Conservation (phyloP, 2,797 vertebrate genomes). For the Characodon lateralis region DNA sequence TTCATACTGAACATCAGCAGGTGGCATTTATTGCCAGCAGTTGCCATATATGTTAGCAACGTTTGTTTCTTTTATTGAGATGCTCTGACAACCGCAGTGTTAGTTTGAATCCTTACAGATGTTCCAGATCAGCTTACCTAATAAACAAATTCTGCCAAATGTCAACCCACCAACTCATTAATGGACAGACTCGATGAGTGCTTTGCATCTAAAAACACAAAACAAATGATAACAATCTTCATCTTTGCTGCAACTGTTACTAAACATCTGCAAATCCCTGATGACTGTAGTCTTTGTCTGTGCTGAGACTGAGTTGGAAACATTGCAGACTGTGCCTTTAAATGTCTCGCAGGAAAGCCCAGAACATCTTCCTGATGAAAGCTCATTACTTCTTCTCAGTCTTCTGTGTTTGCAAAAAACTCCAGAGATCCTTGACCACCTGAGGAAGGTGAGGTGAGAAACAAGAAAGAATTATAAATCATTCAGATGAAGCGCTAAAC, state of each 20-base stretch:
- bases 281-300: slow-evolving; percentile 14
- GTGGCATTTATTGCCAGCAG: neutral
- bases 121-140: neutral
- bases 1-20: neutral
- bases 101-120: neutral
- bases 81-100: neutral
- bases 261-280: slow-evolving; percentile 6
- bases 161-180: neutral
- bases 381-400: slow-evolving; percentile 71
- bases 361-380: slow-evolving; percentile 24
- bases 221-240: slow-evolving; percentile 17
- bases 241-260: slow-evolving; percentile 12
- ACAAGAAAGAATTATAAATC: slow-evolving; percentile 49
- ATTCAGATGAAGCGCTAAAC: slow-evolving; percentile 59
- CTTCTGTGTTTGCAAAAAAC: slow-evolving; percentile 81
- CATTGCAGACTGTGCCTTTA: slow-evolving; percentile 74
- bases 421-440: slow-evolving; percentile 86
- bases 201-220: slow-evolving; percentile 27
- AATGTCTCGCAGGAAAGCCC: slow-evolving; percentile 56
- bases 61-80: neutral
- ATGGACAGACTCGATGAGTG: slow-evolving; percentile 14
- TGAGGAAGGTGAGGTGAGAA: slow-evolving; percentile 58
- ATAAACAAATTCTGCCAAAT: neutral
- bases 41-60: neutral
- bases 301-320: slow-evolving; percentile 51